These are phyloP conservation scores for Oreortyx pictus DNA, from an alignment of 2,797 vertebrate species.

Conservation along the genomic window DNA sequence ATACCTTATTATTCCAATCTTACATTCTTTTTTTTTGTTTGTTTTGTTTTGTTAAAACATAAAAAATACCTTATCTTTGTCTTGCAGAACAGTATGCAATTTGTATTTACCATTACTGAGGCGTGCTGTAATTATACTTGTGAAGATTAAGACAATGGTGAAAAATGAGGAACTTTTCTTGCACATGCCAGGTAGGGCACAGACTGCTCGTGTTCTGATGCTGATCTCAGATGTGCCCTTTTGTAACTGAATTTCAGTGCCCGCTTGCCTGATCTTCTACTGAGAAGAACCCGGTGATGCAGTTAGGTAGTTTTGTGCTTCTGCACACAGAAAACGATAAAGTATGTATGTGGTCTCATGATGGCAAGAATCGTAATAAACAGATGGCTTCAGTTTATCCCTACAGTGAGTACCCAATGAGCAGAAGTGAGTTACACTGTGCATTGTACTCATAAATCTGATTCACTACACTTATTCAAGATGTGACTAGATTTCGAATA, in stretches of 20 bases:
- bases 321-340: neutral
- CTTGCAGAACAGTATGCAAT: conserved; percentile 69
- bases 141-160: conserved; percentile 75
- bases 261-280: neutral
- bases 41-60: conserved; percentile 63
- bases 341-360: neutral
- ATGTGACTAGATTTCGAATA: neutral
- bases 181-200: conserved; percentile 7
- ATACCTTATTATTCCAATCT: conserved; percentile 52
- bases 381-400: conserved; percentile 33
- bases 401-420: neutral
- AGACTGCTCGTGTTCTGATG: neutral
- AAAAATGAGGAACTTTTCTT: conserved; percentile 63
- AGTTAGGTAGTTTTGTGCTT: conserved; percentile 16
- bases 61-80: conserved; percentile 76
- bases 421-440: conserved; percentile 19
- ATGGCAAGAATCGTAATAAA: conserved; percentile 12
- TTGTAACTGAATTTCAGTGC: neutral
- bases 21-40: neutral
- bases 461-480: neutral
- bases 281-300: neutral
- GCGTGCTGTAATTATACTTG: conserved; percentile 59
- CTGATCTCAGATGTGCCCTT: neutral
- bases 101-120: conserved; percentile 69
- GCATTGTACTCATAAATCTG: conserved; percentile 15